Evolutionary conservation across 2,797 vertebrate species (phyloP), one percentile per base, ranked within the genome.

Genomic region (Phaenicophaeus curvirostris): DNA sequence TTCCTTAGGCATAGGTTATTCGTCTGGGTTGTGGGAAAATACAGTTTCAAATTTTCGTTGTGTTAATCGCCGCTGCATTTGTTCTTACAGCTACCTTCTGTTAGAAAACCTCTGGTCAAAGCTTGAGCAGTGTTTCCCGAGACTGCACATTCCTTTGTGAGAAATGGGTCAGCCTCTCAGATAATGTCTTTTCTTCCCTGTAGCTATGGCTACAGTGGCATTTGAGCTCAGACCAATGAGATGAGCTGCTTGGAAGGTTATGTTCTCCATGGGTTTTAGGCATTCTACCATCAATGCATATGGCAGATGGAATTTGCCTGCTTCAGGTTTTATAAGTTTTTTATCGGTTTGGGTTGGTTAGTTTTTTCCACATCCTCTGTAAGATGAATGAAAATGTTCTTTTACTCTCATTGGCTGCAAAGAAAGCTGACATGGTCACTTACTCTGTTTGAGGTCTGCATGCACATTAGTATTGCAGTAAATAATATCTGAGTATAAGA

Each of bases 201-300:
- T 63, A 84, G 44, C 50, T 78, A 50, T 84, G 51, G 37, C 28
- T 92, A 63, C 48, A 27, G 25, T n/a, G 31, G 12, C 25, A 71
- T 24, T 44, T 67, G 21, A 74, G 15, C 27, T 67, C 35, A 63
- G 17, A 53, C 15, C 53, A 54, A 71, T 65, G 4, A 1, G 30
- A 67, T 31, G 4, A 50, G 13, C 14, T 59, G 13, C 31, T 67
- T 51, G 13, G 13, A 12, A 55, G 2, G 8, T 50, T 53, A 33
- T 35, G 8, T 30, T 25, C 5, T 31, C 33, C n/a, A 15, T 5
- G 1, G 10, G 0, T 57, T 86, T 69, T 18, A 1, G 2, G 23
- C 77, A n/a, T 79, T 79, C 58, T 78, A 21, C 31, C 16, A 39
- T 41, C 72, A 21, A 25, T 6, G 12, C 23, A 89, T 83, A 51